Base-by-base conservation (phyloP, 2,888 invertebrate genomes). In the Tinea trinotella region DNA sequence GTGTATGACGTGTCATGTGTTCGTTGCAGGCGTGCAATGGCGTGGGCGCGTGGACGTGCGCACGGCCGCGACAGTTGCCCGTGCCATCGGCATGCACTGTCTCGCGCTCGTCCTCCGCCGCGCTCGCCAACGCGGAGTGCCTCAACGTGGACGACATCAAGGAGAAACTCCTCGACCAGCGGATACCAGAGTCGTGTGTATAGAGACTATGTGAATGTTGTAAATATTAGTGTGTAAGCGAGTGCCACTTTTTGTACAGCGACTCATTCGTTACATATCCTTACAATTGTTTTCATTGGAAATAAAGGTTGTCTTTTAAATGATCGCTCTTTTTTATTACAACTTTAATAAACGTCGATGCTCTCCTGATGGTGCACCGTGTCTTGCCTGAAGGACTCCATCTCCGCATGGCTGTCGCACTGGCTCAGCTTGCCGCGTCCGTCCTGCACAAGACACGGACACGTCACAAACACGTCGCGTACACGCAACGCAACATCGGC, bases 181-280 rank as follows among this genome's bases (percentile, higher is more conserved):
- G 94, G 71, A 91, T 95, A 71, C 95, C 95, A 46, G 95, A 95
- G 81, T 94, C 94, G 73, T 95, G 94, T 84, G 95, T 95, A 67
- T 95, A 30, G 30, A 30, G 30, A 30, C 30, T 2, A 30, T 1
- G 22, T 22, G 30, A 10, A 30, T 30, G 30, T 30, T 30, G 30
- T 30, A 30, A 30, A 30, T 30, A 53, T 63, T 65, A 65, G 66
- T 68, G 63, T 67, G 63, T 75, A 73, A 69, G 67, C 66, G 66
- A 61, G 67, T 74, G 65, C 73, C 67, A 70, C 78, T 81, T 80
- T 81, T 4, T 30, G 30, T 4, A 7, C 7, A 7, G 30, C 82
- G 66, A 81, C 82, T 81, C 82, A 82, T 83, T 76, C 75, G 76
- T 80, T 77, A 76, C 77, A 78, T 76, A 10, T n/a, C n/a, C n/a